Evolutionary conservation across 2,113 vertebrate species (phyloP), one percentile per base, ranked within the genome.

Genomic region (Poecile atricapillus): DNA sequence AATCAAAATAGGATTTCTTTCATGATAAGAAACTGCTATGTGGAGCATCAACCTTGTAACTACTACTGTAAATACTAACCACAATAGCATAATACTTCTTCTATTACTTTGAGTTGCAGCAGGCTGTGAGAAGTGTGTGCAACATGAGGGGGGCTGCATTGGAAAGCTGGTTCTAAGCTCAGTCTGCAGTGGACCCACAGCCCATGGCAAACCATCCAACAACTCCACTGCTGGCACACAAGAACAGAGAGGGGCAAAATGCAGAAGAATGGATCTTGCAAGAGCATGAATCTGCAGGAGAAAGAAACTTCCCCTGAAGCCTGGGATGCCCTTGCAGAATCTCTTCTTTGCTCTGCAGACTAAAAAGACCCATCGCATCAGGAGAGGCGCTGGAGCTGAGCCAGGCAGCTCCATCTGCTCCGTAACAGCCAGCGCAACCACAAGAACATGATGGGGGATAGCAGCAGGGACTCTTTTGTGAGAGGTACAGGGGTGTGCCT

Each of bases 221-320:
- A 74, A 5, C 18, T 67, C 31, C 41, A 27, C 8, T 0, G 1
- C 30, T 1, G 0, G 37, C 33, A 30, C n/a, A 24, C 49, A 55
- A 49, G 18, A 33, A 75, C 2, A 2, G 21, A 69, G 47, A 63
- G 30, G 16, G 35, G 30, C 22, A 37, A 39, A 47, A 56, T 24
- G 27, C 56, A 63, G 47, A 59, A 43, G 12, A 62, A 55, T 2
- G 2, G 31, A 81, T 43, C 31, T 55, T 37, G 31, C 35, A 68
- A 55, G 13, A 68, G 27, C 47, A 56, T 2, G 6, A 37, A 62
- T 23, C 41, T 43, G 11, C 41, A 62, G 41, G 13, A 68, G 31
- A 27, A 75, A 37, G 23, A 43, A 67, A 20, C 7, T 27, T 65
- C n/a, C 14, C 37, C 46, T 60, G n/a, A 62, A 68, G 53, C 46